A percentile compares a stretch with the other conserved stretches of the same genome.
These are phyloP conservation scores for Cyphomyrus discorhynchus DNA, from an alignment of 2,113 vertebrate genomes.

Conservation along the genomic window DNA sequence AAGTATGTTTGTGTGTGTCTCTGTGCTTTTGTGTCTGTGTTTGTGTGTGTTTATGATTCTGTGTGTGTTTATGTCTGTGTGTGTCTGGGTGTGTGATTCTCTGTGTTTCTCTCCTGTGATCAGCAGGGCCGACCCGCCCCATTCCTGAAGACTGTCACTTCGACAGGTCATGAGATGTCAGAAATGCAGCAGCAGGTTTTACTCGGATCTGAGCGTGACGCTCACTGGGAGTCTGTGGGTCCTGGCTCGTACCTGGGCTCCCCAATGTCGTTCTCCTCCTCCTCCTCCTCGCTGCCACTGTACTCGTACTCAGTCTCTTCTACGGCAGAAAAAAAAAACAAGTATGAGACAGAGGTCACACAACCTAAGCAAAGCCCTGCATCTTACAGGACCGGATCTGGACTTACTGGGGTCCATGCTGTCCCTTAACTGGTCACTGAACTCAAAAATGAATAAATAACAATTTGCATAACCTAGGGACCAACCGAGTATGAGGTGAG, in stretches of 20 bases:
- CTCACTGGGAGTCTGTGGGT: not conserved
- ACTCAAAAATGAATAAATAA: not conserved
- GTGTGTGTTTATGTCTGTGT: not conserved
- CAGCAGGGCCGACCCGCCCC: not conserved
- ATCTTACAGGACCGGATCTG: not conserved
- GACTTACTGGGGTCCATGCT: not conserved
- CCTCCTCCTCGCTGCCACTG: constrained; percentile 96
- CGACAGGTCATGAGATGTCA: not conserved
- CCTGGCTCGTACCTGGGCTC: constrained; percentile 76
- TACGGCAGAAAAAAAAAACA: constrained; percentile 39
- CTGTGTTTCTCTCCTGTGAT: not conserved
- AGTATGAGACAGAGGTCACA: not conserved
- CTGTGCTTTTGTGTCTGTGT: not conserved
- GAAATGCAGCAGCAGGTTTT: not conserved
- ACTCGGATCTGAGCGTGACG: not conserved
- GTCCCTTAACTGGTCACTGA: not conserved
- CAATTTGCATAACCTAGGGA: not conserved
- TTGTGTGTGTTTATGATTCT: not conserved
- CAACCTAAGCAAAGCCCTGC: not conserved
- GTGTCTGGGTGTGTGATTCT: not conserved
- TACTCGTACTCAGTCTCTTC: constrained; percentile 97
- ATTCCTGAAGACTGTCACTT: not conserved
- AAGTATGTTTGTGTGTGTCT: not conserved
- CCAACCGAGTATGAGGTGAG: not conserved
- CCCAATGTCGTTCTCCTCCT: constrained; percentile 89